Base-by-base conservation (phyloP, 2,888 invertebrate species). In the Therioaphis trifolii region DNA sequence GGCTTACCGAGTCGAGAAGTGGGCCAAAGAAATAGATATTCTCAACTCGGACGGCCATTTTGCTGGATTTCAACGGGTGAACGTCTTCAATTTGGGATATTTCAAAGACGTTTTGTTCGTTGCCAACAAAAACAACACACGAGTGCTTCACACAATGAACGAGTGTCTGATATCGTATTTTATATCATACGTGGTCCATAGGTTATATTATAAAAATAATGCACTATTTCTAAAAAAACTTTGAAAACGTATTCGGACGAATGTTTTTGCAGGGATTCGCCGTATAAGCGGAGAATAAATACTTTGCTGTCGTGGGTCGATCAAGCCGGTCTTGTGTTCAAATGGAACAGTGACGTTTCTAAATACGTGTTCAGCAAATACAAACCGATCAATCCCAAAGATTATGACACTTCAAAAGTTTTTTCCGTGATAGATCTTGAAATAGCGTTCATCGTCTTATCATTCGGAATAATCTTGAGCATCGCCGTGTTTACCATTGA, bases 101-200 rank as follows among this genome's bases (percentile, higher is more conserved):
- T 85, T 85, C 27, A 87, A 86, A 82, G 85, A 87, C 43, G 76
- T 85, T 1, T 0, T 72, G 14, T 63, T 79, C 15, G 68, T 82
- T 0, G 5, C 75, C 85, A 86, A 88, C 15, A 84, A 86, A 2
- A 87, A 88, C 52, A 72, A 72, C n/a, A 85, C 87, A 14, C 88
- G 88, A 11, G 82, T 89, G 35, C 84, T 91, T 14, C 90, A 91
- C 86, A 87, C 90, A 0, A 88, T 90, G 15, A 84, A 87, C 0
- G 89, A 91, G 84, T 91, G 90, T 86, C 89, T 90, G 0, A 87
- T 88, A 46, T 87, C 88, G 0, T 89, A 89, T 86, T 89, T 89
- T 84, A 86, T 91, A 12, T 87, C 89, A 0, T 91, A 90, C 86
- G 88, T 90, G n/a, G 87, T 90, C 5, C 89, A 89, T 0, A 88